Evolutionary conservation across 2,113 vertebrate genomes (phyloP).

Genomic region (Neogale vison): DNA sequence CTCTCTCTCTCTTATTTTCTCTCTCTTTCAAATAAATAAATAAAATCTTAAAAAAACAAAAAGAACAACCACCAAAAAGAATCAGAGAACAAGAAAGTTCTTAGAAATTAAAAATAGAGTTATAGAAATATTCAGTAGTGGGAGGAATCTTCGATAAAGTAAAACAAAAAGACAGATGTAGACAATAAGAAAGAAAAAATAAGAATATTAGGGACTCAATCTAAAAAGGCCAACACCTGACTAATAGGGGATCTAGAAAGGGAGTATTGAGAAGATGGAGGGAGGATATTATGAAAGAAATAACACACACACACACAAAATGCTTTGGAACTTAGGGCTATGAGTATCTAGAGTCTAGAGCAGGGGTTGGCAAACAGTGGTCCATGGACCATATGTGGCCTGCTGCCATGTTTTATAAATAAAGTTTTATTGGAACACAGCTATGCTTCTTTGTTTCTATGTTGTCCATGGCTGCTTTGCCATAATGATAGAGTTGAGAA

Average conservation of each 20-base stretch:
- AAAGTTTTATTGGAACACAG: constrained; percentile 15
- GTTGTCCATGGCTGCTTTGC: neutral
- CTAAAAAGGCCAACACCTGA: neutral
- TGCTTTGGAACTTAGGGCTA: neutral
- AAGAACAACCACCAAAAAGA: neutral
- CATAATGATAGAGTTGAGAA: neutral
- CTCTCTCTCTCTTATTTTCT: no score
- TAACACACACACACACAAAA: neutral
- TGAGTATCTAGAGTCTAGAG: neutral
- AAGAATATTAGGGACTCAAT: neutral
- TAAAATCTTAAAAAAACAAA: no score
- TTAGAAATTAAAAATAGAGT: constrained; percentile 19
- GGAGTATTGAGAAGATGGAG: neutral
- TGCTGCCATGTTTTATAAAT: neutral
- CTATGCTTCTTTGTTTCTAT: neutral
- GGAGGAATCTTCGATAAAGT: neutral
- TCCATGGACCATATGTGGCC: neutral
- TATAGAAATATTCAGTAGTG: neutral
- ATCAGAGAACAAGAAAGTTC: neutral
- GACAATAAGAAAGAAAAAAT: neutral
- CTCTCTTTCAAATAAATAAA: no score
- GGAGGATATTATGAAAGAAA: neutral
- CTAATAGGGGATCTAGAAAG: neutral
- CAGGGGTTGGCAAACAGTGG: neutral
- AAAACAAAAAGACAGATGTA: neutral